Base-by-base conservation (phyloP, 2,888 invertebrate genomes). In the Blomia tropicalis region DNA sequence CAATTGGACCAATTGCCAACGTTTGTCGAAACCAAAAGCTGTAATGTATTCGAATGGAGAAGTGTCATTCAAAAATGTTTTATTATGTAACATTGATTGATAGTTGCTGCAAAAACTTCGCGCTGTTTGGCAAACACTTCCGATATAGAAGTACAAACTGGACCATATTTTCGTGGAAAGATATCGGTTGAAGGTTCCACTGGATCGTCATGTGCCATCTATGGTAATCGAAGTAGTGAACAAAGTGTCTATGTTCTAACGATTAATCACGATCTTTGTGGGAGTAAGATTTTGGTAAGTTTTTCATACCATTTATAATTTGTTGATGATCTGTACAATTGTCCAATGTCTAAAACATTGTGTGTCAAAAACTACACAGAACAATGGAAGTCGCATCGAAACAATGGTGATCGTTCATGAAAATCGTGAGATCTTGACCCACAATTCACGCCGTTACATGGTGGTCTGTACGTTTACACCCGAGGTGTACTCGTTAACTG, bases 371-470 rank as follows among this genome's bases (percentile, higher is more conserved):
- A 54, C 17, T 27, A 29, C 17, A 69, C 82, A 85, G 30, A 85
- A 85, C 69, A 83, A 83, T 56, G n/a, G n/a, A n/a, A 84, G 85
- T 25, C 83, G 84, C 0, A 85, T 86, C 27, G 84, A 85, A 44
- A 85, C 85, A 0, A 85, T 85, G 71, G 84, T 87, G 30, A 80
- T 86, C 32, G 87, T 87, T 4, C 86, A 86, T 72, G 87, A 87
- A 73, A 86, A 85, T 74, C 75, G 85, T 63, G 84, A 85, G 3
- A 85, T 87, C 70, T 78, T 87, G 43, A 87, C 87, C 0, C 86
- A 87, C 72, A 84, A 84, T 70, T 85, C 85, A 1, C 75, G 85
- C 67, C 78, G 85, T 67, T 87, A 87, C 71, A 76, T 87, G 60
- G 86, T 87, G 1, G 78, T 86, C 17, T 87, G 87, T 71, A 83